Evolutionary conservation across 2,113 vertebrate genomes (phyloP), one percentile per base, ranked within the genome.

Genomic region (Syrrhaptes paradoxus): DNA sequence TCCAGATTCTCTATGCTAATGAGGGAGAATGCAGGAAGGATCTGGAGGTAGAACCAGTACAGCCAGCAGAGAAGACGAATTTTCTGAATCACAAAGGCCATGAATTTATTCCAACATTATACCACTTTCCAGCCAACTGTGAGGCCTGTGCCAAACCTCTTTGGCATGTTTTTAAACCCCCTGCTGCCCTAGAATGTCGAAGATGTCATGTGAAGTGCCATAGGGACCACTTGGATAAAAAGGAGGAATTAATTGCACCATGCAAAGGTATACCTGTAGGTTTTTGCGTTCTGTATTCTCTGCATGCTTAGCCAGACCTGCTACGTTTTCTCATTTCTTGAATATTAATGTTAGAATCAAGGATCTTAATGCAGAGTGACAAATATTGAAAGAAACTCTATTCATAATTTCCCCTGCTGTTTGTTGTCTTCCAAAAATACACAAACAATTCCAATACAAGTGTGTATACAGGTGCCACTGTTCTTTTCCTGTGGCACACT

Each of bases 171-270:
- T 99, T 99, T 95, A 99, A 99, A 97, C 99, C 99, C 31, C 99
- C 99, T 12, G 98, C 99, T 55, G 99, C 99, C 85, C 97, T 99
- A 34, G 99, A 99, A 95, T 99, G 99, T 97, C 98, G 99, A 92
- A 98, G 98, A 90, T 99, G 99, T 98, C 99, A 99, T 26, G 99
- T 99, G 71, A 99, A 99, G 98, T 99, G 99, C 98, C 99, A 99
- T 97, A 99, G 98, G 97, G 99, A 99, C 98, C 99, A 99, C 96
- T 98, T 99, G 90, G 99, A 99, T 98, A 99, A 98, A 98, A 99
- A 99, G 96, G 99, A 99, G 96, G 99, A 99, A 24, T 98, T 99
- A 97, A 99, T 99, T 88, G 98, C 98, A 67, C 99, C 99, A n/a
- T 99, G 99, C 98, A 99, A 99, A 99, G 99, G 99, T 99, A 97